Conservation (phyloP, 2,797 vertebrate species). For the Meriones psammophilus region DNA sequence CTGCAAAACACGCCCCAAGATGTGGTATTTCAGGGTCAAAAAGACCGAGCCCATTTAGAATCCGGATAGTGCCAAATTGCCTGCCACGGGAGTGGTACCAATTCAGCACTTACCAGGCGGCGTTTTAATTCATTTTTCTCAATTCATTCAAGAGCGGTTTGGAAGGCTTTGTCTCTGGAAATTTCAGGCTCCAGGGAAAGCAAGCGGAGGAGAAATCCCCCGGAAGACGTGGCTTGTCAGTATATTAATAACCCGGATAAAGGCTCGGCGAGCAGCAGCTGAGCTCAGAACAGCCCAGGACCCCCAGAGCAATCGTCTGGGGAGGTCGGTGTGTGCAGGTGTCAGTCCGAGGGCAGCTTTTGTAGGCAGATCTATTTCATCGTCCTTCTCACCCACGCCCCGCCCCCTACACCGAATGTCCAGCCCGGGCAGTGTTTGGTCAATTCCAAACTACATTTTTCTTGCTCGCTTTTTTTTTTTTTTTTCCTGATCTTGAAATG, state of each 20-base stretch:
- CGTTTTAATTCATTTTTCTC: conserved; percentile 63
- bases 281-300: background rate
- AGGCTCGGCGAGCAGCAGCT: conserved; percentile 30
- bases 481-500: background rate
- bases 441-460: background rate
- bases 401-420: background rate
- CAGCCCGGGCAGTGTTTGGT: background rate
- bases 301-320: background rate
- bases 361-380: conserved; percentile 47
- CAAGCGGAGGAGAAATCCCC: conserved; percentile 54
- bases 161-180: conserved; percentile 70
- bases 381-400: background rate
- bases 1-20: conserved; percentile 32
- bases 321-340: background rate
- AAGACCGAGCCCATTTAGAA: background rate
- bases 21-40: background rate
- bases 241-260: conserved; percentile 64
- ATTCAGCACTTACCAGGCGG: conserved; percentile 19
- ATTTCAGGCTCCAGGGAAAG: conserved; percentile 64
- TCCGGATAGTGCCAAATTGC: conserved; percentile 34
- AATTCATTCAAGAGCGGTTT: conserved; percentile 66
- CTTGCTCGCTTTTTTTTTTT: background rate
- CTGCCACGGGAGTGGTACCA: background rate
- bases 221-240: conserved; percentile 44
- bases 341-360: background rate